phyloP scores from a whole-genome alignment of 37 sponge, comb jelly and placozoan species.

The Dysidea cf. avara region DNA sequence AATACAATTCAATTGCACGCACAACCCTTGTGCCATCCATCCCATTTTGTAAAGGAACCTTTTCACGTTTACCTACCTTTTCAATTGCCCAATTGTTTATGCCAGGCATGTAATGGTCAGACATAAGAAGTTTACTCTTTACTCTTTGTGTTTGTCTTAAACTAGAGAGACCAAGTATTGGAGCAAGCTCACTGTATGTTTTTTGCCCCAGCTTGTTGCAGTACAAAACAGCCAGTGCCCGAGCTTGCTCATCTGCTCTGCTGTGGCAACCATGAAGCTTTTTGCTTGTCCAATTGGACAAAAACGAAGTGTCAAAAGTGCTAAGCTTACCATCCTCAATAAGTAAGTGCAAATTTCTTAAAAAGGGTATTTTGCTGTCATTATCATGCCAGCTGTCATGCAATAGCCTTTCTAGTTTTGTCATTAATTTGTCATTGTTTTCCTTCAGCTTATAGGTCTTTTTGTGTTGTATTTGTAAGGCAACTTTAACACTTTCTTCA shows the following conservation, averaged over 20 bases:
- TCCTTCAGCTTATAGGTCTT: too few relatives aligned
- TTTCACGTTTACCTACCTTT: too few relatives aligned
- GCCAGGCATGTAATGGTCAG: too few relatives aligned
- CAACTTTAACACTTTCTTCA: too few relatives aligned
- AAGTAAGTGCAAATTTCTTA: background rate
- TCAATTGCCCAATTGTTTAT: too few relatives aligned
- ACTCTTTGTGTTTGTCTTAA: conserved; percentile 4
- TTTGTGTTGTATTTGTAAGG: too few relatives aligned
- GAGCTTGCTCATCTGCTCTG: conserved; percentile 27
- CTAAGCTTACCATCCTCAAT: background rate
- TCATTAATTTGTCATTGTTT: too few relatives aligned
- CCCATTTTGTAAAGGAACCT: too few relatives aligned
- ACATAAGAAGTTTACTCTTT: background rate
- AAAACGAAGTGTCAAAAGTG: conserved; percentile 4
- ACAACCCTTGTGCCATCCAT: too few relatives aligned
- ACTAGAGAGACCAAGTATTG: conserved; percentile 11
- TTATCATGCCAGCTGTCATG: conserved; percentile 12
- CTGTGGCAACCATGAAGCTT: conserved; percentile 1
- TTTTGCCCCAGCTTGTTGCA: conserved; percentile 20
- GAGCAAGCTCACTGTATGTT: conserved; percentile 14
- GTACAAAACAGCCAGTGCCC: conserved; percentile 9
- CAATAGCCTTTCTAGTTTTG: too few relatives aligned
- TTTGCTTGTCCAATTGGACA: conserved; percentile 16
- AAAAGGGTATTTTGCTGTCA: background rate
- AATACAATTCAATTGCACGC: too few relatives aligned